Evolutionary conservation across 2,797 vertebrate species (phyloP), one percentile per base, ranked within the genome.

Genomic region (Crocidura indochinensis): DNA sequence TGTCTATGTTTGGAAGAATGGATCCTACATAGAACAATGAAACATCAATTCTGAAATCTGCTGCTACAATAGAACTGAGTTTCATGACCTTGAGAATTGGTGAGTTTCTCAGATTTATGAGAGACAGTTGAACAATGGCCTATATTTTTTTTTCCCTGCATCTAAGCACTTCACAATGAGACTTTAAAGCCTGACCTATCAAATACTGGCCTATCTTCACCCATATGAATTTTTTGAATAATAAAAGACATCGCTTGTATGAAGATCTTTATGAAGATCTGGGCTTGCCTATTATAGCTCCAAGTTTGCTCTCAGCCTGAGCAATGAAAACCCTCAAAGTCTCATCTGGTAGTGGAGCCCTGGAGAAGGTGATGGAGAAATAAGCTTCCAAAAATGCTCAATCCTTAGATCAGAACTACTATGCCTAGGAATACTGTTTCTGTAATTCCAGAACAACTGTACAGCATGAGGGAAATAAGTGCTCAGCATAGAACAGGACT

Each of bases 211-310:
- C 15, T 26, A 19, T 79, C 19, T 17, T 56, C 56, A 44, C 1
- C 11, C 31, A 56, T 0, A 38, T 2, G 44, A 46, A 38, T 69
- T 19, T 38, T 83, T 76, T 20, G 15, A 15, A 7, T 44, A 44
- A 38, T 10, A 12, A 20, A 20, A 27, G 9, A 56, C 56, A 68
- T 11, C 20, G 20, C 24, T 31, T 27, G 14, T 64, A 62, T 5
- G 38, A 38, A 38, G 38, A 64, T 24, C 11, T 6, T 56, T 74
- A 8, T 15, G 49, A 2, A 72, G 80, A 82, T 27, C 56, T 14
- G 4, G 11, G 0, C 4, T 62, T 79, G 4, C 20, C 6, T 7
- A 12, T 22, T 24, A 20, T 4, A 6, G 10, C 4, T 9, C 17
- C 8, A 22, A 9, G 27, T 6, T 29, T 74, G 26, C 49, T 38